Percentiles rank a stretch among this genome's conserved stretches.
phyloP scores from a whole-genome alignment of 2,888 invertebrate species.

The Conops quadrifasciatus region DNA sequence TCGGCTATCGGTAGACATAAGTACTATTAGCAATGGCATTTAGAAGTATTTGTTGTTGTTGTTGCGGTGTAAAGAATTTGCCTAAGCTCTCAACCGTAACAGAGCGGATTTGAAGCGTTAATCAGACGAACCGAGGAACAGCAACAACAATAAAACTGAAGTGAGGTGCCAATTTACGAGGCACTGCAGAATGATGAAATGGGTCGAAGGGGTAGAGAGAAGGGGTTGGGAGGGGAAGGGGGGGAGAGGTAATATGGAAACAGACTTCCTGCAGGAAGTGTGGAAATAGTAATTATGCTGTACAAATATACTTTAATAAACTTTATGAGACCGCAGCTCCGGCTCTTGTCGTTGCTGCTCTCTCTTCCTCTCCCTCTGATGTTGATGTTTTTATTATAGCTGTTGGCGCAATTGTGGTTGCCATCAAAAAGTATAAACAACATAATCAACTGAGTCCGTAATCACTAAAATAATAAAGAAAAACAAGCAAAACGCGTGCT shows the following conservation, averaged over 20 bases:
- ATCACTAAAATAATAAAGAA: slow-evolving; percentile 37
- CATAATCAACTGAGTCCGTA: slow-evolving; percentile 44
- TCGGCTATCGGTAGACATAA: too few relatives aligned
- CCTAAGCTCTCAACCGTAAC: background rate
- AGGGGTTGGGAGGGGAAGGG: background rate
- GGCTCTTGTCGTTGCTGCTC: slow-evolving; percentile 14
- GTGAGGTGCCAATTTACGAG: background rate
- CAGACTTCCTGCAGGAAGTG: slow-evolving; percentile 21
- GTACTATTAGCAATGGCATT: too few relatives aligned
- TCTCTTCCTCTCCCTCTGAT: background rate
- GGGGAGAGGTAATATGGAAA: background rate
- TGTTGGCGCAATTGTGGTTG: slow-evolving; percentile 32
- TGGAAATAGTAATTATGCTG: slow-evolving; percentile 32
- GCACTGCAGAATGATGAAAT: background rate
- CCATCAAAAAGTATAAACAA: slow-evolving; percentile 43
- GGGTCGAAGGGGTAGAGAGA: background rate
- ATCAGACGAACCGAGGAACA: background rate
- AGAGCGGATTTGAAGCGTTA: background rate
- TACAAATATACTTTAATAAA: background rate
- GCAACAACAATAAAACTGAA: too few relatives aligned
- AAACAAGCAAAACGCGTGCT: background rate
- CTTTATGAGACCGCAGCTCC: slow-evolving; percentile 1
- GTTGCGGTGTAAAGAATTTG: too few relatives aligned
- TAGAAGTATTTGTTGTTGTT: too few relatives aligned
- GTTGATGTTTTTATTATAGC: slow-evolving; percentile 21